These are phyloP conservation scores for Sebastes wilsoni DNA, from an alignment of 2,797 vertebrate species.

Conservation along the genomic window DNA sequence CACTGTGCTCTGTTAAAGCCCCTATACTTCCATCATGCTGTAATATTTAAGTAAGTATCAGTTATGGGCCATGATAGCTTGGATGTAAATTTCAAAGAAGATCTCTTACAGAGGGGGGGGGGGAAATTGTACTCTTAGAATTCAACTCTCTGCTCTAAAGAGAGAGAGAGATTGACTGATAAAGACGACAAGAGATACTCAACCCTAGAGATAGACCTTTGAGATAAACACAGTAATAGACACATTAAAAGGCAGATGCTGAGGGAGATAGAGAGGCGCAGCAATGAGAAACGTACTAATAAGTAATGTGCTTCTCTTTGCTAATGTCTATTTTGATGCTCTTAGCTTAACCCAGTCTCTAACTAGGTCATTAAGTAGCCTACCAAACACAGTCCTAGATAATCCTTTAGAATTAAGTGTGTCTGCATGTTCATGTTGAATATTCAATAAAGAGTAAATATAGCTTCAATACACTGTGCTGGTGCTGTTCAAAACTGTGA, in stretches of 20 bases:
- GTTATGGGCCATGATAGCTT: slow-evolving; percentile 41
- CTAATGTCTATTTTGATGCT: slow-evolving; percentile 70
- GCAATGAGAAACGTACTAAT: slow-evolving; percentile 25
- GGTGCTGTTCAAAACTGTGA: slow-evolving; percentile 20
- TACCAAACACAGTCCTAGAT: slow-evolving; percentile 62
- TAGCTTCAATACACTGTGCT: slow-evolving; percentile 45
- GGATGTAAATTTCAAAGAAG: slow-evolving; percentile 54
- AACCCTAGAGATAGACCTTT: slow-evolving; percentile 23
- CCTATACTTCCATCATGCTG: slow-evolving; percentile 45
- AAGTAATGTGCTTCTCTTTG: slow-evolving; percentile 59
- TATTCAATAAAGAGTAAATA: slow-evolving; percentile 64
- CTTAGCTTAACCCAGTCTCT: slow-evolving; percentile 62
- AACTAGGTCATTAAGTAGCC: slow-evolving; percentile 72
- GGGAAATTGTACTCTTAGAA: slow-evolving; percentile 6
- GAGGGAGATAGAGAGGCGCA: slow-evolving; percentile 23
- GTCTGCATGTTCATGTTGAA: slow-evolving; percentile 50
- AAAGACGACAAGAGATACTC: slow-evolving; percentile 25
- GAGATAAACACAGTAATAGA: slow-evolving; percentile 41
- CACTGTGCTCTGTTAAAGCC: slow-evolving; percentile 28
- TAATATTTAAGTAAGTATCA: slow-evolving; percentile 56
- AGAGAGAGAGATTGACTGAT: slow-evolving; percentile 15
- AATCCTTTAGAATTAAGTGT: slow-evolving; percentile 68
- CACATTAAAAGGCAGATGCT: slow-evolving; percentile 37
- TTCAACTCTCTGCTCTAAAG: background rate
- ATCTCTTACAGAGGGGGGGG: background rate